These are phyloP conservation scores for Sialia sialis DNA, from an alignment of 2,113 vertebrate species.

Conservation along the genomic window DNA sequence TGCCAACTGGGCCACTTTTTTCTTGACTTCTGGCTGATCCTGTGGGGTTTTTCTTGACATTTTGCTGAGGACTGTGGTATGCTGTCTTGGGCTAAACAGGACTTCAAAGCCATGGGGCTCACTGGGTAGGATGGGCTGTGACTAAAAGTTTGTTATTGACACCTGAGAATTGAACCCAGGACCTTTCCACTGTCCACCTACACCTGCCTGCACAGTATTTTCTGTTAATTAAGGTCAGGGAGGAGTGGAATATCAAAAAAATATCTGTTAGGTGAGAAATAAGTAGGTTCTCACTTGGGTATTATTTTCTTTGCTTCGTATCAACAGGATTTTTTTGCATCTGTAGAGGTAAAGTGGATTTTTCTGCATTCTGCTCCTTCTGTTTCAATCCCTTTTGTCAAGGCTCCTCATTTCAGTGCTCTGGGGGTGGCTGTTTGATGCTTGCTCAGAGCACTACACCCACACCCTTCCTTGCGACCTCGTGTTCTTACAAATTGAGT, in stretches of 20 bases:
- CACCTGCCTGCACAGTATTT: neutral
- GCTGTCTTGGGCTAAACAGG: neutral
- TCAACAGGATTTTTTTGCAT: neutral
- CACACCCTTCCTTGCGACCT: neutral
- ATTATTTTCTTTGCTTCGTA: neutral
- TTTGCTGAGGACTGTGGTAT: neutral
- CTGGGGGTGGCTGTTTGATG: neutral
- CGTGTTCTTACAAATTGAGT: neutral
- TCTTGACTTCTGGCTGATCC: neutral
- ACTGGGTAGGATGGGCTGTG: neutral
- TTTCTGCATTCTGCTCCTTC: neutral
- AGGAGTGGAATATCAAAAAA: neutral
- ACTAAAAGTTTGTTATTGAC: neutral
- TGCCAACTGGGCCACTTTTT: neutral
- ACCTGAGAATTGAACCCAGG: neutral
- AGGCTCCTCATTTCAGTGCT: neutral
- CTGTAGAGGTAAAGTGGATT: neutral
- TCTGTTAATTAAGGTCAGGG: neutral
- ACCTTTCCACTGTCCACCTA: neutral
- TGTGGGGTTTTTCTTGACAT: neutral
- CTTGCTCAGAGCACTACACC: neutral
- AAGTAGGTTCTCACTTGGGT: rapidly evolving
- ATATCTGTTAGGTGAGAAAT: neutral
- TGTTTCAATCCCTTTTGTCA: neutral
- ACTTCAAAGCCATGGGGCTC: neutral